These are phyloP conservation scores for Protodeltote pygarga DNA, from an alignment of 2,888 invertebrate species.

Conservation along the genomic window DNA sequence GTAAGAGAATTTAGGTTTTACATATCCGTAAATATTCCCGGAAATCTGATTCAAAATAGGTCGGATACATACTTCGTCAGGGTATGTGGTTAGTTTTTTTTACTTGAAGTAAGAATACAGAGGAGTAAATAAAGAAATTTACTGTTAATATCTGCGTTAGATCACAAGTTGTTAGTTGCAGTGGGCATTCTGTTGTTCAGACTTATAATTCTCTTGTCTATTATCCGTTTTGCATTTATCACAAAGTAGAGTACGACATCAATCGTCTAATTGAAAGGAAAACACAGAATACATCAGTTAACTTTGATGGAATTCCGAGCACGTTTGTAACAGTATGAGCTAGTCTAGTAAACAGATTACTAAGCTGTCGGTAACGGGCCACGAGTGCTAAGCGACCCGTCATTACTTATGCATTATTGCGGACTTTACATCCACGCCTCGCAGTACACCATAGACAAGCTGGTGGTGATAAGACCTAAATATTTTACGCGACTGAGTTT, in stretches of 20 bases:
- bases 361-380: conserved; percentile 38
- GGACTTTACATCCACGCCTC: conserved; percentile 36
- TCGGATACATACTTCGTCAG: no score
- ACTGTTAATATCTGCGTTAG: no score
- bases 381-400: conserved; percentile 20
- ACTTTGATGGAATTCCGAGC: conserved; percentile 28
- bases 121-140: no score
- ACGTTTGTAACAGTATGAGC: conserved; percentile 30
- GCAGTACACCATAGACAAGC: conserved; percentile 14
- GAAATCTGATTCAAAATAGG: no score
- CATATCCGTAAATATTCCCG: no score
- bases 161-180: no score
- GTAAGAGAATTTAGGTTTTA: no score
- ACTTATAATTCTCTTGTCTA: no score
- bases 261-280: conserved; percentile 29
- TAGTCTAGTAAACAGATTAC: conserved; percentile 26
- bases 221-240: not conserved
- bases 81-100: no score
- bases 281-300: conserved; percentile 25
- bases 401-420: conserved; percentile 48
- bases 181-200: no score
- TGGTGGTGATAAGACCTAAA: not conserved
- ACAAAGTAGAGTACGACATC: conserved; percentile 3
- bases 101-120: no score
- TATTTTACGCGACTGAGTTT: no score